Percentiles rank a stretch among this genome's conserved stretches.
These are phyloP conservation scores for Auanema freiburgensis DNA, from an alignment of 2,888 invertebrate genomes.

Conservation along the genomic window DNA sequence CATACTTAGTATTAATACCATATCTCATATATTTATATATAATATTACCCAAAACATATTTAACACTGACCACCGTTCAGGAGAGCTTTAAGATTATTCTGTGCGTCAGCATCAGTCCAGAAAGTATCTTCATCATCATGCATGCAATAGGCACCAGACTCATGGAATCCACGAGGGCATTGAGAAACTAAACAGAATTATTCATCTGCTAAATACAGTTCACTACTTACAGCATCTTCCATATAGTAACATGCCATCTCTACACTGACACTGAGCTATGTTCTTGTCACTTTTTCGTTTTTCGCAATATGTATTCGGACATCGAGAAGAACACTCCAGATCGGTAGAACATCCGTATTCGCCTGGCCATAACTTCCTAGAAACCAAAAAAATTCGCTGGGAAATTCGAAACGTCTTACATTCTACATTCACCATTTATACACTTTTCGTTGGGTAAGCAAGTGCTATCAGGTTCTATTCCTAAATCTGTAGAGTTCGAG, in stretches of 20 bases:
- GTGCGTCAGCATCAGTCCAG: slow-evolving; percentile 55
- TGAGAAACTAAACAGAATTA: slow-evolving; percentile 44
- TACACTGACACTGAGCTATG: slow-evolving; percentile 60
- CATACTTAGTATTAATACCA: too few relatives aligned
- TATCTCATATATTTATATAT: too few relatives aligned
- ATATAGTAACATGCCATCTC: slow-evolving; percentile 55
- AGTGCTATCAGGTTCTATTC: slow-evolving; percentile 55
- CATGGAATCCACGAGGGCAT: slow-evolving; percentile 58
- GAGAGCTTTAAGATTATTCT: slow-evolving; percentile 51
- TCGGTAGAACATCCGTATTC: slow-evolving; percentile 60
- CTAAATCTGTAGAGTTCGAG: slow-evolving; percentile 30
- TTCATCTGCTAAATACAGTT: background rate
- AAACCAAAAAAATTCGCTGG: slow-evolving; percentile 4
- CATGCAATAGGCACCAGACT: slow-evolving; percentile 56
- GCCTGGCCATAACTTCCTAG: slow-evolving; percentile 61
- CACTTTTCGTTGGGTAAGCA: slow-evolving; percentile 62
- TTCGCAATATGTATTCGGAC: slow-evolving; percentile 59
- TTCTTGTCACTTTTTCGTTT: slow-evolving; percentile 52
- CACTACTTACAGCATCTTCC: slow-evolving; percentile 57
- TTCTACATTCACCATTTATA: slow-evolving; percentile 57
- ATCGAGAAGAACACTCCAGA: slow-evolving; percentile 54
- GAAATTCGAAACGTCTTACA: slow-evolving; percentile 29
- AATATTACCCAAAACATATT: background rate
- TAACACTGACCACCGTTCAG: slow-evolving; percentile 55
- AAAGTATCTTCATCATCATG: slow-evolving; percentile 60